Evolutionary conservation across 2,888 invertebrate species (phyloP), one percentile per base, ranked within the genome.

Genomic region (Halocaridina rubra): DNA sequence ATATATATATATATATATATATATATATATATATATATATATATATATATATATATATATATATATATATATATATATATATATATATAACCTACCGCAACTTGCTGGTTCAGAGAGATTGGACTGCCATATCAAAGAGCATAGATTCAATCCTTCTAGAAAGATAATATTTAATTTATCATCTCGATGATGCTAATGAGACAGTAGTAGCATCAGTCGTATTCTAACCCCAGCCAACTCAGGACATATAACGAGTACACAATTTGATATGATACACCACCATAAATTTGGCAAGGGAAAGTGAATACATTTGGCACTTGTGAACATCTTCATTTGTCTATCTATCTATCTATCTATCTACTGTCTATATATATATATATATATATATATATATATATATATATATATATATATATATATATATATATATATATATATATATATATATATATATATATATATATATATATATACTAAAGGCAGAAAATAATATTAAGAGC

Each of bases 11-110:
- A n/a, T 24, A 64, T 10, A 24, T 64, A 13, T 24, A 78, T 8
- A 78, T 32, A 78, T n/a, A 78, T 22, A 32, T 7, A 29, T 7
- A n/a, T 29, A 64, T 22, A 57, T 27, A 27, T 19, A 69, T 39
- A 69, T 79, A 69, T 22, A 69, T 69, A 67, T 77, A 77, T 19
- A 77, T 19, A 61, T 7, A 77, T 27, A 2, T 22, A 77, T 22
- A 77, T 24, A 29, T 46, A 74, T 19, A 74, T 16, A 74, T 16
- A 46, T n/a, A 39, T 46, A 46, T 5, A 74, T 24, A 74, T 3
- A 74, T 10, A n/a, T 72, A 72, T 67, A 27, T 5, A 10, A 46
- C 2, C 13, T 8, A 8, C 8, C 7, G 13, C 39, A 39, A 46
- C 8, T n/a, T 71, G 8, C 30, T 30, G 30, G 8, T 32, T 32